Base-by-base conservation (phyloP, 2,888 invertebrate species). In the Eulithis prunata region DNA sequence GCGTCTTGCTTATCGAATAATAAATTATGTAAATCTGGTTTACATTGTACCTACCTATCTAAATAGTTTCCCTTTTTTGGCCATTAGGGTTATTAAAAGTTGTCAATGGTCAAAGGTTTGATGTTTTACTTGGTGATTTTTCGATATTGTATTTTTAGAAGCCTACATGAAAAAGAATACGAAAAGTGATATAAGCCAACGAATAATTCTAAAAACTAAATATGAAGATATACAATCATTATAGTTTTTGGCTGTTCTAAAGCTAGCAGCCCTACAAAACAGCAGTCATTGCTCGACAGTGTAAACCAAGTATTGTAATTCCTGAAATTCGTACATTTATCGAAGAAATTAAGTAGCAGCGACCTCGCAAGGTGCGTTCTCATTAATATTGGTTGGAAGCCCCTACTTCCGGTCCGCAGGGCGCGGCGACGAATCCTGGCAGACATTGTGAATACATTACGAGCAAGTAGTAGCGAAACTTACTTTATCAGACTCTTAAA, bases 331-430 rank as follows among this genome's bases (percentile, higher is more conserved):
- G 60, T 46, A n/a, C 7, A 13, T 38, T 43, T 49, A 62, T 55
- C 61, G 49, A 55, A 38, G 55, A 47, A 61, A 38, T 38, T 38
- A 41, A 14, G 14, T 58, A 61, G 47, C 45, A 55, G 13, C 41
- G 41, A 61, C 47, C 72, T 41, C 8, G 14, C 21, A 57, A 52
- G 51, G 45, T 41, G 52, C 45, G 13, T 38, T 5, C 49, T 59
- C 58, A 66, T 66, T 66, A 66, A 56, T 66, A 66, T 58, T 66
- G 43, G 62, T 32, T 41, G 14, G 36, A 49, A 38, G 57, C 57
- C 36, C 13, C n/a, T 38, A 36, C 57, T 62, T 66, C 58, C 60
- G 65, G 38, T 61, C 54, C 13, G 57, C 11, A 38, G 51, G 53
- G 57, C 41, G 14, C 46, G 52, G 47, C 41, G 36, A 62, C 54